Conservation (phyloP, 2,888 invertebrate species). For the Drosophila mimica region DNA sequence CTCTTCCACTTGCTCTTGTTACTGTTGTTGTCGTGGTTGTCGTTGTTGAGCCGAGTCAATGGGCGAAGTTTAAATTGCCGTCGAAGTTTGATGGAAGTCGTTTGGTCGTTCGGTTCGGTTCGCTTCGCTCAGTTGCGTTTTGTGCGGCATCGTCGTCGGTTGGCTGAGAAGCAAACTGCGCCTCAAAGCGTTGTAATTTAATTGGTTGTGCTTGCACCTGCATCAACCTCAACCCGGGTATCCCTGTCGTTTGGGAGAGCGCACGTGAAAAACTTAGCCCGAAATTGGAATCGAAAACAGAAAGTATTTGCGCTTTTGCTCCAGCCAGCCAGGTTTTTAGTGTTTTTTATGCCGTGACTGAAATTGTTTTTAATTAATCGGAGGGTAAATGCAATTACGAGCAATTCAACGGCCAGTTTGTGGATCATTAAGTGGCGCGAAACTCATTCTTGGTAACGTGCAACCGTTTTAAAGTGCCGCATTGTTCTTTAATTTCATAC, state of each 20-base stretch:
- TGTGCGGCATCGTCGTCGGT: constrained; percentile 46
- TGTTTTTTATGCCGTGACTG: constrained; percentile 4
- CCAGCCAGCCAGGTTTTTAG: not conserved
- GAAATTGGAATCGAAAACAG: constrained; percentile 19
- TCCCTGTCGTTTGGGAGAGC: constrained; percentile 5
- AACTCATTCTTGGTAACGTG: constrained; percentile 6
- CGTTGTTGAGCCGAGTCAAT: constrained; percentile 42
- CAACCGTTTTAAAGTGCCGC: constrained; percentile 43
- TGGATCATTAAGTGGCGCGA: constrained; percentile 16
- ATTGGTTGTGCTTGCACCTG: constrained; percentile 18
- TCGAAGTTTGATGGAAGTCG: constrained; percentile 42
- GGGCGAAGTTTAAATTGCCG: constrained; percentile 38
- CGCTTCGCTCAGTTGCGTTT: constrained; percentile 59
- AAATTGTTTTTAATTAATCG: constrained; percentile 38
- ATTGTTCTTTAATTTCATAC: constrained; percentile 41
- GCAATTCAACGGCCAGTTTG: constrained; percentile 12
- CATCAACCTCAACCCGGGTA: not conserved
- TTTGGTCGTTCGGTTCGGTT: constrained; percentile 22
- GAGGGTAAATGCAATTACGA: constrained; percentile 29
- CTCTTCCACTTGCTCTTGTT: constrained; percentile 27
- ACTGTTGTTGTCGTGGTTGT: constrained; percentile 3
- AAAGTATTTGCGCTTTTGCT: constrained; percentile 13
- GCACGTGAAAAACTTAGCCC: constrained; percentile 19
- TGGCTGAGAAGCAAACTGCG: constrained; percentile 5
- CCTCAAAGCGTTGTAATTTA: constrained; percentile 1